Base-by-base conservation (phyloP, 2,888 invertebrate species). In the Loripinus fragilis region DNA sequence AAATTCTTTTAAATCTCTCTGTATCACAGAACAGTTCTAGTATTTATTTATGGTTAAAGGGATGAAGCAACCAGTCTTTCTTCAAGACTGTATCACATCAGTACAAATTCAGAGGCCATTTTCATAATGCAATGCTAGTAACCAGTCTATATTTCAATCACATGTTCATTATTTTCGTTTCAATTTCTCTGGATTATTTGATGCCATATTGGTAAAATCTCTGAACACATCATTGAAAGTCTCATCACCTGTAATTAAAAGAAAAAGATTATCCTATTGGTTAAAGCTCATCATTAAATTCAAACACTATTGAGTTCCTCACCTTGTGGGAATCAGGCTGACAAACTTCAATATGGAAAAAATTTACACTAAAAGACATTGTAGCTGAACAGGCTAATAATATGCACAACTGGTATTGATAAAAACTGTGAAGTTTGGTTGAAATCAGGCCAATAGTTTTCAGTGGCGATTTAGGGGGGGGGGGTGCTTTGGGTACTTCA, bases 191-290 rank as follows among this genome's bases (percentile, higher is more conserved):
- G 93, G 93, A 78, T 91, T 89, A 74, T 92, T 91, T 28, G 93
- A 93, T 2, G 94, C 93, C 91, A 93, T 92, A 74, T 93, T 91
- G 15, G 93, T 92, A 80, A 98, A 98, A 94, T 98, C 98, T 89
- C 97, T 95, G 93, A 98, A 97, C 83, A 98, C 98, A 92, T 98
- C 97, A 55, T 92, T 92, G 81, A 93, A 93, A 20, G 93, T 93
- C 72, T 93, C 93, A 86, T 93, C 93, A 66, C 91, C 91, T 89
- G 86, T 64, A 81, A 80, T 35, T 50, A 30, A 76, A 74, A n/a
- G 42, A 70, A 3, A 45, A 45, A 45, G 38, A 38, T n/a, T n/a
- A n/a, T n/a, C n/a, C n/a, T n/a, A n/a, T n/a, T n/a, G n/a, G n/a
- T n/a, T n/a, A n/a, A n/a, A n/a, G n/a, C n/a, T n/a, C n/a, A n/a